Evolutionary conservation across 2,113 vertebrate species (phyloP).

Genomic region (Lasiurus cinereus): DNA sequence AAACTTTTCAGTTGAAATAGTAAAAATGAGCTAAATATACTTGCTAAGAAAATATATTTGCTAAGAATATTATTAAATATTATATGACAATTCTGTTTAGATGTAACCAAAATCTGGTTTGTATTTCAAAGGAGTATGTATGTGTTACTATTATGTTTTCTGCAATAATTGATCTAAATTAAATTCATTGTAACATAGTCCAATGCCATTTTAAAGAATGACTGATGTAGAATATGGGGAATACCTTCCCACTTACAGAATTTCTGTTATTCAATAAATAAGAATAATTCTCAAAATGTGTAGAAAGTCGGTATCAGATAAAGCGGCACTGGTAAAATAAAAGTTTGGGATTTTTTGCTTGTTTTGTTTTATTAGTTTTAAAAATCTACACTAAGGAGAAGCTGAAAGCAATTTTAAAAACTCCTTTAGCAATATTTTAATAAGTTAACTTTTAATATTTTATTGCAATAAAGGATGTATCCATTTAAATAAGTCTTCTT

Average conservation of each 20-base stretch:
- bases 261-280: neutral
- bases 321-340: neutral
- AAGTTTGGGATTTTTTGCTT: neutral
- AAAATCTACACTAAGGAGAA: neutral
- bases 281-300: neutral
- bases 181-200: constrained; percentile 24
- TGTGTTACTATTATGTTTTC: constrained; percentile 18
- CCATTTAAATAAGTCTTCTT: constrained; percentile 55
- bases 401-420: neutral
- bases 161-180: constrained; percentile 38
- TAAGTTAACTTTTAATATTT: constrained; percentile 49
- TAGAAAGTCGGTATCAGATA: neutral
- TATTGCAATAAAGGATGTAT: constrained; percentile 48
- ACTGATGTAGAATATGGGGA: neutral
- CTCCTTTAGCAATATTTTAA: constrained; percentile 54
- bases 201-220: neutral
- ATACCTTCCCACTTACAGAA: neutral
- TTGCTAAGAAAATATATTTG: neutral
- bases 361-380: neutral
- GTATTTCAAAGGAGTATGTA: neutral
- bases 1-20: neutral
- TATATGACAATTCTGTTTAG: neutral
- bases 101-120: neutral
- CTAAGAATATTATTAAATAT: neutral
- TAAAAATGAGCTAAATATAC: constrained; percentile 7